These are phyloP conservation scores for Amphiprion percula DNA, from an alignment of 2,113 vertebrate species.

Conservation along the genomic window DNA sequence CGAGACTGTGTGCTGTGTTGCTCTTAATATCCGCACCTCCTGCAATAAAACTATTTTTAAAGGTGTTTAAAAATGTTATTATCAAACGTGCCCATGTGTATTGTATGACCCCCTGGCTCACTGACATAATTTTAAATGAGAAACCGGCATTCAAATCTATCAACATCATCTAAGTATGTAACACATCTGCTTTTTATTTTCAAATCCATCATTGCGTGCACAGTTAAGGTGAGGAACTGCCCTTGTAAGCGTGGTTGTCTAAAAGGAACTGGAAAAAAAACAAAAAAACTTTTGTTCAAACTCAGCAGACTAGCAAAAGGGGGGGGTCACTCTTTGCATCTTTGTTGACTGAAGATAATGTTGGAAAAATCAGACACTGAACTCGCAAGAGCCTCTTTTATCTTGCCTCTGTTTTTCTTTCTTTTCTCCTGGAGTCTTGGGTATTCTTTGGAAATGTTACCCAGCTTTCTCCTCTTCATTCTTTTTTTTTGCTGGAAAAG, in stretches of 20 bases:
- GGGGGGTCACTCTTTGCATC: conserved; percentile 46
- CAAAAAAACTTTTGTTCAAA: conserved; percentile 54
- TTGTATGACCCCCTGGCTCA: conserved; percentile 29
- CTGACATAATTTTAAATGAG: conserved; percentile 30
- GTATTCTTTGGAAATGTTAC: conserved; percentile 65
- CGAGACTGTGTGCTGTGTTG: conserved; percentile 24
- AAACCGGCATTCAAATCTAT: conserved; percentile 4
- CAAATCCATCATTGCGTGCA: conserved; percentile 22
- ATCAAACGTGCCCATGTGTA: conserved; percentile 18
- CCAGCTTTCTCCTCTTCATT: conserved; percentile 40
- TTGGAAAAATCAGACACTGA: conserved; percentile 38
- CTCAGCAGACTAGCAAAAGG: conserved; percentile 37
- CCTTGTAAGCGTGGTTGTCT: conserved; percentile 21
- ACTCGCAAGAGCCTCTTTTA: conserved; percentile 56
- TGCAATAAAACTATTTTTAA: conserved; percentile 61
- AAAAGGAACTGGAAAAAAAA: conserved; percentile 24
- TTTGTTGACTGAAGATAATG: conserved; percentile 66
- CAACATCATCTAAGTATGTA: background rate
- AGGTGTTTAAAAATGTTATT: conserved; percentile 55
- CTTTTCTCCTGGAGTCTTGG: conserved; percentile 53
- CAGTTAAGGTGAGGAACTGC: conserved; percentile 40
- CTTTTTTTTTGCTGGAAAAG: conserved; percentile 12
- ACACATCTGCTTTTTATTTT: conserved; percentile 14
- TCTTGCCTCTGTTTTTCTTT: conserved; percentile 52
- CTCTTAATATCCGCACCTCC: conserved; percentile 42